Conservation (phyloP, 2,113 vertebrate genomes). For the Cyanoliseus patagonus region DNA sequence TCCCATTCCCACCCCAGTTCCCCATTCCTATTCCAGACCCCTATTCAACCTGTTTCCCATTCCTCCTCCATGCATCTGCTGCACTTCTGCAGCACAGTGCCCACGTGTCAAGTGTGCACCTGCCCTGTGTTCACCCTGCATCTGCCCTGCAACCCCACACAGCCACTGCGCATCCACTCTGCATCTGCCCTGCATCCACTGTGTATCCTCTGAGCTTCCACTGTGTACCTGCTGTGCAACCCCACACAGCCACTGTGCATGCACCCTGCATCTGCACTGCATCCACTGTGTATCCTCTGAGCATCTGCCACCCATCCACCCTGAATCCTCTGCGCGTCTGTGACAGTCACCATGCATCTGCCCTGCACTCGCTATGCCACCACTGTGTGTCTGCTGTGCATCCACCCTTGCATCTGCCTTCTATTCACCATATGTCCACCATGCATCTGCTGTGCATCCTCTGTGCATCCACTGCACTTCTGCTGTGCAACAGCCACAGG, state of each 20-base stretch:
- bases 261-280: neutral
- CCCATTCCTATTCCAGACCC: neutral
- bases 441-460: neutral
- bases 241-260: neutral
- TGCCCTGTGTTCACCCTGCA: neutral
- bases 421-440: neutral
- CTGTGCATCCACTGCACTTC: neutral
- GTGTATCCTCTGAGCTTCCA: neutral
- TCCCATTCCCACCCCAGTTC: neutral
- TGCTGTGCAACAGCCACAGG: neutral
- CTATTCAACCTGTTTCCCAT: neutral
- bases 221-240: no score
- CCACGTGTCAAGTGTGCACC: neutral
- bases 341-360: fast-evolving
- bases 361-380: fast-evolving
- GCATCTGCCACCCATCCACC: neutral
- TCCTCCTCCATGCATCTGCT: neutral
- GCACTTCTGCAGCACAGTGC: neutral
- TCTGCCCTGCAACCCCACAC: neutral
- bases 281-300: no score
- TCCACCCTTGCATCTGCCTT: neutral
- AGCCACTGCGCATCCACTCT: neutral
- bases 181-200: neutral
- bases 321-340: neutral
- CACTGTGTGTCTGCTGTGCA: neutral